phyloP scores from a whole-genome alignment of 2,113 vertebrate genomes.

The Hiodon tergisus region DNA sequence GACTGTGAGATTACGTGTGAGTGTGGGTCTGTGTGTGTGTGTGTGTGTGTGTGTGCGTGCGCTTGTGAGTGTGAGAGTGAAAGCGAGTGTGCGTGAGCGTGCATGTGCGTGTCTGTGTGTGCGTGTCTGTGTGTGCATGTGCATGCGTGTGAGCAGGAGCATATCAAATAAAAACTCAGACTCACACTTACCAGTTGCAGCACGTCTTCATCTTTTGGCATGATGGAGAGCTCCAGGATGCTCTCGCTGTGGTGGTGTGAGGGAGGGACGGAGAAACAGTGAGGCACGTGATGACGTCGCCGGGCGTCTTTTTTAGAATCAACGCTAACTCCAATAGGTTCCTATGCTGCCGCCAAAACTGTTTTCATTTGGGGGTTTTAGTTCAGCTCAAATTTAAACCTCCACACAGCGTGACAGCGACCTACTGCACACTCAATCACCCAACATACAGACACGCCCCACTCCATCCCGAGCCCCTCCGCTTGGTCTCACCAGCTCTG shows the following conservation, averaged over 20 bases:
- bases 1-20: conserved; percentile 27
- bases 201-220: conserved; percentile 96
- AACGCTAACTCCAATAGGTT: neutral
- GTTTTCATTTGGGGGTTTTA: neutral
- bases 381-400: neutral
- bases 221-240: conserved; percentile 89
- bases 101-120: neutral
- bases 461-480: neutral
- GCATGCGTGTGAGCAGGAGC: conserved; percentile 16
- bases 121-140: neutral
- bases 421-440: neutral
- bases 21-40: neutral
- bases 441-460: neutral
- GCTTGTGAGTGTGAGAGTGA: neutral
- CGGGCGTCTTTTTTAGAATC: neutral
- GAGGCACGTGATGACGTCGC: neutral
- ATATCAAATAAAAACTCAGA: conserved; percentile 22
- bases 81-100: no score
- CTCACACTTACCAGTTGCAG: conserved; percentile 88
- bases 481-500: conserved; percentile 83
- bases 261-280: neutral
- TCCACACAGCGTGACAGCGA: neutral
- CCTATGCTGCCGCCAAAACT: neutral
- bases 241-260: conserved; percentile 65
- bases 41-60: neutral